A percentile compares a stretch with the other conserved stretches of the same genome.
These are phyloP conservation scores for Poeciliopsis occidentalis DNA, from an alignment of 2,113 vertebrate genomes.

Conservation along the genomic window DNA sequence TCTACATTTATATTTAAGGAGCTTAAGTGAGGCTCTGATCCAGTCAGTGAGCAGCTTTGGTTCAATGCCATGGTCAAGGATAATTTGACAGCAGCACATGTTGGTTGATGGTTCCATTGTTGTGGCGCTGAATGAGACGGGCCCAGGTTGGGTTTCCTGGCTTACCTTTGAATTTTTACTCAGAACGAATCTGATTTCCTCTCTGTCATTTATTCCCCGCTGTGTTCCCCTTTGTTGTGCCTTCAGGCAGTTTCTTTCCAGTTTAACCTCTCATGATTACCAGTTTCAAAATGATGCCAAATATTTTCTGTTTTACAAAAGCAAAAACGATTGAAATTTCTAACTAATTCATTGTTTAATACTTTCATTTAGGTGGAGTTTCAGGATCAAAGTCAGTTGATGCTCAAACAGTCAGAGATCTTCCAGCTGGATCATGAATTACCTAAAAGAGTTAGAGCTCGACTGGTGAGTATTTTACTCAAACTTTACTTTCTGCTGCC, in stretches of 20 bases:
- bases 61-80: constrained; percentile 44
- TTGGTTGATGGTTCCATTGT: background rate
- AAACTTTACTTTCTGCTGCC: background rate
- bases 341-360: background rate
- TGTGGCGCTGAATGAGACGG: constrained; percentile 14
- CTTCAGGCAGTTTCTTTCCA: background rate
- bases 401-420: constrained; percentile 90
- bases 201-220: background rate
- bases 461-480: constrained; percentile 84
- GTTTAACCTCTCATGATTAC: background rate
- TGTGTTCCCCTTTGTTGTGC: background rate
- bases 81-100: constrained; percentile 24
- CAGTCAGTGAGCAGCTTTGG: constrained; percentile 33
- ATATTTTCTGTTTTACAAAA: background rate
- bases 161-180: constrained; percentile 15
- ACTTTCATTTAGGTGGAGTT: constrained; percentile 89
- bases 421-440: constrained; percentile 90
- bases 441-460: constrained; percentile 91
- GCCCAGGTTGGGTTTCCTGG: background rate
- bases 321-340: background rate
- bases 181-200: background rate
- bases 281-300: background rate
- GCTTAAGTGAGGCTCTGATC: constrained; percentile 17
- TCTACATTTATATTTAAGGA: constrained; percentile 27
- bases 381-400: constrained; percentile 89